Base-by-base conservation (phyloP, 2,797 vertebrate genomes). In the Babyrousa celebensis region DNA sequence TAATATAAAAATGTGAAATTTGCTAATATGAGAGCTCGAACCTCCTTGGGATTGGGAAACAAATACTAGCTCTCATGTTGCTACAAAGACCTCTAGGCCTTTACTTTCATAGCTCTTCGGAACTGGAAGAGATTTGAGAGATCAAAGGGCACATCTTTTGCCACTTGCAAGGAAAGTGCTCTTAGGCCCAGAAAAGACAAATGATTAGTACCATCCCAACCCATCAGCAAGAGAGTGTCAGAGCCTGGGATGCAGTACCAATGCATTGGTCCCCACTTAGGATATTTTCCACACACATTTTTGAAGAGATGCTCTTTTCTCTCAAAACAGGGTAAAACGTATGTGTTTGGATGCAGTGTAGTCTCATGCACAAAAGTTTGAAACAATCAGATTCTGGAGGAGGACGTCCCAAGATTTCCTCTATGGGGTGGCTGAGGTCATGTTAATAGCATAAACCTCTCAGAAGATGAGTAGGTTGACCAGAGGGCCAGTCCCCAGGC, bases 1-100 rank as follows among this genome's bases (percentile, higher is more conserved):
- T 93, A 89, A 95, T 94, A 91, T 94, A 92, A 95, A 98, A 98
- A 97, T 74, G 71, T 87, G 96, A 87, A 87, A 97, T 82, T 86
- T 95, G 94, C 92, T 96, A 79, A 90, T 68, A 17, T 1, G 29
- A 60, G 25, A 80, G 8, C 40, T 17, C 15, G 36, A 12, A 14
- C 32, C 16, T 9, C 18, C 4, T 1, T 25, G 65, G 36, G 20
- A n/a, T 9, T 10, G 0, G 3, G 52, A 25, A 0, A 29, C 8
- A 23, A 52, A 2, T 0, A 18, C 10, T 5, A 36, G 48, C 27
- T 6, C 32, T 5, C 0, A 21, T 1, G 6, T 52, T 8, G 16
- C 12, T 20, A 12, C 29, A 20, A 6, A n/a, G 14, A 6, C 6
- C 32, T 3, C 54, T 5, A 4, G 14, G 20, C 27, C 40, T 29